Evolutionary conservation across 2,888 invertebrate species (phyloP).

Genomic region (Perithous albicinctus): DNA sequence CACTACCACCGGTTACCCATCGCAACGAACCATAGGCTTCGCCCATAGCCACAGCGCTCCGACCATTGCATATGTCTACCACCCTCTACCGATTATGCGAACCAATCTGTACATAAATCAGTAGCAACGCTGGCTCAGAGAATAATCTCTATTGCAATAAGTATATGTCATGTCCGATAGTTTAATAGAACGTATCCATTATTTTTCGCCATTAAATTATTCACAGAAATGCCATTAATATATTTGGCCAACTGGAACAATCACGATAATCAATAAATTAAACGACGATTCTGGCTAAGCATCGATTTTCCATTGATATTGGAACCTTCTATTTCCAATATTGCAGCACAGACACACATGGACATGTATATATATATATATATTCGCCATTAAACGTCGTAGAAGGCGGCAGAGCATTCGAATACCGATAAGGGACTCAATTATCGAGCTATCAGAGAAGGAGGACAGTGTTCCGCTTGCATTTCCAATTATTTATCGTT

Average conservation of each 20-base stretch:
- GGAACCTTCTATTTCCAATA: background rate
- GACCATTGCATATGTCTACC: conserved; percentile 15
- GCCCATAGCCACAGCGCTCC: conserved; percentile 5
- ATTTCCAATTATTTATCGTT: conserved; percentile 84
- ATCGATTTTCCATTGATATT: conserved; percentile 18
- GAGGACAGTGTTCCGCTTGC: conserved; percentile 82
- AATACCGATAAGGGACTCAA: conserved; percentile 84
- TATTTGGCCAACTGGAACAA: background rate
- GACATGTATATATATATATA: conserved; percentile 15
- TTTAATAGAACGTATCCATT: too few species aligned
- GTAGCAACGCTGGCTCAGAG: background rate
- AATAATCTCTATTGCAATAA: background rate
- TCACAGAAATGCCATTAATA: background rate
- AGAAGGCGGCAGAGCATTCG: conserved; percentile 75
- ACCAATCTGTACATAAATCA: conserved; percentile 39
- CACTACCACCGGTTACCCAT: conserved; percentile 48
- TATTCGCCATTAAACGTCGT: conserved; percentile 31
- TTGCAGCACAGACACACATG: background rate
- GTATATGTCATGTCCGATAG: background rate
- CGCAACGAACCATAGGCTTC: conserved; percentile 36
- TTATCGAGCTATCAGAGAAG: conserved; percentile 84
- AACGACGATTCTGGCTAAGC: conserved; percentile 9
- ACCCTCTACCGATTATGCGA: conserved; percentile 41
- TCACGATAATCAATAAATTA: background rate
- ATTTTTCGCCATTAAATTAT: background rate